phyloP scores from a whole-genome alignment of 2,113 vertebrate genomes.

The Mungos mungo region DNA sequence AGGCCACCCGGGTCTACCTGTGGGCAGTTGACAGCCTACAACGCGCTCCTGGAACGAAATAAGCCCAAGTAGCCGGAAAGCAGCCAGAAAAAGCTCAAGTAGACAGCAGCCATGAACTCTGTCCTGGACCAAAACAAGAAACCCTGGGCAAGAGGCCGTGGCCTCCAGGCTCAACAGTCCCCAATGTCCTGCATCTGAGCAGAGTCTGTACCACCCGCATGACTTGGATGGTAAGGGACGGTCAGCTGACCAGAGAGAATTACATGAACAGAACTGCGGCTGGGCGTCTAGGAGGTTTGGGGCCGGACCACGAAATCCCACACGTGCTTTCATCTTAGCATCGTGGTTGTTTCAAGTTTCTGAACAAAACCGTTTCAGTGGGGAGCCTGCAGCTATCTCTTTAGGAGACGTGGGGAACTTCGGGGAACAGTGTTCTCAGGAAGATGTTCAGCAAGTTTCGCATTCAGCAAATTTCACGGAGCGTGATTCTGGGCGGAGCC shows the following conservation, averaged over 20 bases:
- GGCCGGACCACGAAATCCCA: accelerated
- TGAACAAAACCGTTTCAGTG: not conserved
- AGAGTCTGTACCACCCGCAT: accelerated
- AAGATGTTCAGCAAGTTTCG: not conserved
- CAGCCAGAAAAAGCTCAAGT: not conserved
- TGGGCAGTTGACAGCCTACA: not conserved
- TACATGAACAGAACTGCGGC: not conserved
- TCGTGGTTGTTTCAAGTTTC: not conserved
- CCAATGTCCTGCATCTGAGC: not conserved
- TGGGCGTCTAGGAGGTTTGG: not conserved
- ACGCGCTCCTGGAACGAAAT: not conserved
- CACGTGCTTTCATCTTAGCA: accelerated
- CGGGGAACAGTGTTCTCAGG: accelerated
- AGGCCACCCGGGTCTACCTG: not conserved
- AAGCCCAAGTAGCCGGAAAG: too few species aligned
- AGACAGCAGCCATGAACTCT: accelerated
- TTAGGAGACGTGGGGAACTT: not conserved
- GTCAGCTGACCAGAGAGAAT: not conserved
- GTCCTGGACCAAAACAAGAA: not conserved
- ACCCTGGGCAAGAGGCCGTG: not conserved
- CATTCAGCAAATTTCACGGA: not conserved
- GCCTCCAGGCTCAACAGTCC: accelerated
- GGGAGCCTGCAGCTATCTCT: not conserved
- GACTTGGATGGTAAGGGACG: not conserved
- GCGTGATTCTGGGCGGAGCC: not conserved